A percentile compares a stretch with the other conserved stretches of the same genome.
Conservation (phyloP, 2,888 invertebrate species). For the Yponomeuta sedellus region DNA sequence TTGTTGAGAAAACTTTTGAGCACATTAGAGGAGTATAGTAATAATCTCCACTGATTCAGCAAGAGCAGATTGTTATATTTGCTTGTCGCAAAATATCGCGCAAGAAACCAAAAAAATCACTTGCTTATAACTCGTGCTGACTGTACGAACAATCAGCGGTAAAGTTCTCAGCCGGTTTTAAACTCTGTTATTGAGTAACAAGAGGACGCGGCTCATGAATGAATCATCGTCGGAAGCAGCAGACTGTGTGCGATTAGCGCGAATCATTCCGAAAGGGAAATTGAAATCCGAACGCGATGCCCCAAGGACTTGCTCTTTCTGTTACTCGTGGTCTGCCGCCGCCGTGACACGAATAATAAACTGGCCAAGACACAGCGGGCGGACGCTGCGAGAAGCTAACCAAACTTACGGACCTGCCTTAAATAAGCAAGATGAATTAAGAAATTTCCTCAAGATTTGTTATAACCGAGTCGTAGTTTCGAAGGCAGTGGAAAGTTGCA, state of each 20-base stretch:
- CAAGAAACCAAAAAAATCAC: too few species aligned
- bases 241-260: slow-evolving; percentile 73
- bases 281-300: slow-evolving; percentile 75
- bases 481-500: neutral
- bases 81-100: too few species aligned
- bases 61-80: too few species aligned
- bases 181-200: slow-evolving; percentile 22
- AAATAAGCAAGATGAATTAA: slow-evolving; percentile 3
- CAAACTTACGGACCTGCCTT: slow-evolving; percentile 1
- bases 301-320: slow-evolving; percentile 74
- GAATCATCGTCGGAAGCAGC: slow-evolving; percentile 65
- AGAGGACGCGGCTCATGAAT: slow-evolving; percentile 71
- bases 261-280: slow-evolving; percentile 76
- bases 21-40: neutral
- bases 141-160: neutral
- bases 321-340: slow-evolving; percentile 66
- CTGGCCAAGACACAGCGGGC: slow-evolving; percentile 27
- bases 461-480: neutral
- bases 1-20: neutral
- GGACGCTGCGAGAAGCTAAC: neutral
- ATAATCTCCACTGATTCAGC: neutral
- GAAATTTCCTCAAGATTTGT: neutral
- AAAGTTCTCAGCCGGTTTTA: neutral
- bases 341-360: slow-evolving; percentile 58
- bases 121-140: too few species aligned